Evolutionary conservation across 2,888 invertebrate genomes (phyloP).

Genomic region (Siphonodentalium dalli): DNA sequence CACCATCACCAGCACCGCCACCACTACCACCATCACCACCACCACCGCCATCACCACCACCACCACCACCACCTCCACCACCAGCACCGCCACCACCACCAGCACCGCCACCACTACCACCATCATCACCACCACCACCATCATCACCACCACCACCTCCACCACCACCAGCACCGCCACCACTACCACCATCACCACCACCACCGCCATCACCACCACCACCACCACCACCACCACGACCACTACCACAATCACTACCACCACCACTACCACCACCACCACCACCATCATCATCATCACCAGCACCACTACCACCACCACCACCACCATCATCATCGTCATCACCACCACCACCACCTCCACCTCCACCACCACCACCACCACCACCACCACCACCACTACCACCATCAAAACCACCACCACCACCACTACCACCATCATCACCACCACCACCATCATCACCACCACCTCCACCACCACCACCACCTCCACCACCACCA

Average conservation of each 20-base stretch:
- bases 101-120: too few species aligned
- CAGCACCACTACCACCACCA: conserved; percentile 1
- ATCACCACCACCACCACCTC: not conserved
- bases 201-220: not conserved
- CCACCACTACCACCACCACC: not conserved
- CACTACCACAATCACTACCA: too few species aligned
- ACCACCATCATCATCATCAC: not conserved
- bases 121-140: not conserved
- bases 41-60: conserved; percentile 3
- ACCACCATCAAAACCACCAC: too few species aligned
- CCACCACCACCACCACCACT: too few species aligned
- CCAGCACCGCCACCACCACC: too few species aligned
- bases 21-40: not conserved
- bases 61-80: not conserved
- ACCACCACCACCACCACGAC: not conserved
- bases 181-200: not conserved
- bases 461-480: conserved; percentile 1
- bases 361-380: not conserved
- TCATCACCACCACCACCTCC: not conserved
- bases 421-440: not conserved
- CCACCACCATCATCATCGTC: not conserved
- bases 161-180: too few species aligned
- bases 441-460: not conserved
- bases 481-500: conserved; percentile 1
- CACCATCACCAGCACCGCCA: too few species aligned